phyloP scores from a whole-genome alignment of 2,888 invertebrate genomes.

The Dicyrtomina minuta region DNA sequence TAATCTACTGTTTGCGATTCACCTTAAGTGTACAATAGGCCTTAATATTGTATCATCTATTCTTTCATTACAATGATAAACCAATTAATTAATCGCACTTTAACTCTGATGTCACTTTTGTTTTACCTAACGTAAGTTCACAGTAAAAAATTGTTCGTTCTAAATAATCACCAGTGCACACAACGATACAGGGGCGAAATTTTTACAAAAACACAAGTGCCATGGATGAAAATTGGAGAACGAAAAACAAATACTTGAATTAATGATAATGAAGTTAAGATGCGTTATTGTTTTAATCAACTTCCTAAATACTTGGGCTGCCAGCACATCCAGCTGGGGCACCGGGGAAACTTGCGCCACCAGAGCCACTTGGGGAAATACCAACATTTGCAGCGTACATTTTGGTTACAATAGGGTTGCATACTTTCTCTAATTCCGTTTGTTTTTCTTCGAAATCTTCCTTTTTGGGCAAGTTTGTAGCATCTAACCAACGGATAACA shows the following conservation, averaged over 20 bases:
- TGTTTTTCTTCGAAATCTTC: constrained; percentile 66
- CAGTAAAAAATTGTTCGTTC: not conserved
- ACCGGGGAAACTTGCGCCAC: constrained; percentile 44
- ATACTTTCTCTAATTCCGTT: constrained; percentile 65
- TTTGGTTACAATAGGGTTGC: constrained; percentile 65
- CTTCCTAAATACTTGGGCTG: constrained; percentile 53
- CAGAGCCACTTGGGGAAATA: constrained; percentile 42
- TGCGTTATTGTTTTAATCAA: constrained; percentile 45
- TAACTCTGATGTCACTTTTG: not conserved
- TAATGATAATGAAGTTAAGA: constrained; percentile 28
- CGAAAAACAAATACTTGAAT: constrained; percentile 28
- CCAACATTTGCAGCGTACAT: constrained; percentile 60
- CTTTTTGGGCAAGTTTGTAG: constrained; percentile 65
- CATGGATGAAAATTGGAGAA: constrained; percentile 16
- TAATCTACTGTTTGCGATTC: no score
- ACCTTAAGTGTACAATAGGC: not conserved
- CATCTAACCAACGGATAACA: constrained; percentile 62
- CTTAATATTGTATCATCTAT: constrained; percentile 2
- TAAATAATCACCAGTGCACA: not conserved
- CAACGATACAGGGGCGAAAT: not conserved
- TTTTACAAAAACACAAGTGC: not conserved
- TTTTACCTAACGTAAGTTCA: not conserved
- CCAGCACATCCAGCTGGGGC: constrained; percentile 46
- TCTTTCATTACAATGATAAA: constrained; percentile 5
- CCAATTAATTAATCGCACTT: not conserved